These are phyloP conservation scores for Arbacia lixula DNA, from an alignment of 53 echinoderm and acorn worm genomes.

Conservation along the genomic window DNA sequence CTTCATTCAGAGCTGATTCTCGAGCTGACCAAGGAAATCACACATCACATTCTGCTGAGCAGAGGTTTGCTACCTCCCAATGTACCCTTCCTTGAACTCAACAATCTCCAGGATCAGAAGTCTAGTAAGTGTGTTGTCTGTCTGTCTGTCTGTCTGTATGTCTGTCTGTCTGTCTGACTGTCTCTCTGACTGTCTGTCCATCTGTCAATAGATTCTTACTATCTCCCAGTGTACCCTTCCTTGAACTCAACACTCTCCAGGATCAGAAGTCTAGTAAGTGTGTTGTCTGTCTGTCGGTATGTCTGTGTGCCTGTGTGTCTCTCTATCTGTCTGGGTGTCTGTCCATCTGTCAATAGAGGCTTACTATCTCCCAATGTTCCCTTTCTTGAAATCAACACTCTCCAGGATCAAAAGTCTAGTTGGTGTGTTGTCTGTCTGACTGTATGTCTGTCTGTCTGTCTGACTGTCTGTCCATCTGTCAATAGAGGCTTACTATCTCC, in stretches of 20 bases:
- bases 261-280: slow-evolving; percentile 5
- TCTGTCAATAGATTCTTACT: slow-evolving; percentile 85
- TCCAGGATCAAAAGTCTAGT: neutral
- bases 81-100: slow-evolving; percentile 33
- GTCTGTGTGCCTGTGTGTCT: too few species aligned
- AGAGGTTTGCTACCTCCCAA: slow-evolving; percentile 83
- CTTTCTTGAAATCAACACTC: slow-evolving; percentile 15
- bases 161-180: too few species aligned
- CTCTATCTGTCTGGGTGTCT: too few species aligned
- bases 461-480: too few species aligned
- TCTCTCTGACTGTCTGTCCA: too few species aligned
- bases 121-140: slow-evolving; percentile 2
- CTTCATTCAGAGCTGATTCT: slow-evolving; percentile 93
- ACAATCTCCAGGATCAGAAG: neutral
- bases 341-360: too few species aligned
- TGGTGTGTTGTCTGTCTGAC: too few species aligned
- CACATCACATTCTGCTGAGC: slow-evolving; percentile 86
- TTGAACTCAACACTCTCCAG: slow-evolving; percentile 6
- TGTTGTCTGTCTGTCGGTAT: too few species aligned
- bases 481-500: slow-evolving; percentile 84
- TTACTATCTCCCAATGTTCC: slow-evolving; percentile 72
- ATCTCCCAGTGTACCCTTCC: slow-evolving; percentile 57
- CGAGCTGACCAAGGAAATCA: slow-evolving; percentile 91
- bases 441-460: too few species aligned
- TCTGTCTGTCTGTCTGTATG: too few species aligned